phyloP scores from a whole-genome alignment of 2,113 vertebrate species.

The Urocynchramus pylzowi region DNA sequence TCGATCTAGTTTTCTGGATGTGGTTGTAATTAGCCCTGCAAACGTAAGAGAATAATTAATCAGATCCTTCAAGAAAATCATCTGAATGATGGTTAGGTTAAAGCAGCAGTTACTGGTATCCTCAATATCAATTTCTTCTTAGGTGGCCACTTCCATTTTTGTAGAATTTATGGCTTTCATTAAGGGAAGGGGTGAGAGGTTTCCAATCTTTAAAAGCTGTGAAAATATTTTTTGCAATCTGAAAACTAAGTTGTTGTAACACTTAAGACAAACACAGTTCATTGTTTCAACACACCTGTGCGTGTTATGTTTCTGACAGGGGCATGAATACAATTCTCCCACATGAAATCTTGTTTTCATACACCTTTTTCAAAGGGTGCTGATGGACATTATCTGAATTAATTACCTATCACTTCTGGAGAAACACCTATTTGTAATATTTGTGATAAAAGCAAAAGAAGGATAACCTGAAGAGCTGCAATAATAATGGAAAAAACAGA shows the following conservation, averaged over 20 bases:
- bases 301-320: not conserved
- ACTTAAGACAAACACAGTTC: not conserved
- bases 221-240: not conserved
- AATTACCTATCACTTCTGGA: not conserved
- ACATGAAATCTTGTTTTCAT: not conserved
- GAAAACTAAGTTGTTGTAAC: not conserved
- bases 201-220: not conserved
- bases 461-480: not conserved
- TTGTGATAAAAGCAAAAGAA: not conserved
- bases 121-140: not conserved
- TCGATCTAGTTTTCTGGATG: slow-evolving; percentile 90
- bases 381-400: not conserved
- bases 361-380: not conserved
- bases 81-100: not conserved
- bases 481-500: not conserved
- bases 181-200: not conserved
- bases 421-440: not conserved
- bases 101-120: not conserved
- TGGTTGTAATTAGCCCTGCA: slow-evolving; percentile 91
- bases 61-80: not conserved
- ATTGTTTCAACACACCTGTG: not conserved
- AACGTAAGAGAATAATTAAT: slow-evolving; percentile 24
- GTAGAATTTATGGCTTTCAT: not conserved
- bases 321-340: not conserved
- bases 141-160: not conserved